Percentiles rank a stretch among this genome's conserved stretches.
Conservation (phyloP, 30 jellyfish, hydroid and myxozoan species). For the Pelagia noctiluca region DNA sequence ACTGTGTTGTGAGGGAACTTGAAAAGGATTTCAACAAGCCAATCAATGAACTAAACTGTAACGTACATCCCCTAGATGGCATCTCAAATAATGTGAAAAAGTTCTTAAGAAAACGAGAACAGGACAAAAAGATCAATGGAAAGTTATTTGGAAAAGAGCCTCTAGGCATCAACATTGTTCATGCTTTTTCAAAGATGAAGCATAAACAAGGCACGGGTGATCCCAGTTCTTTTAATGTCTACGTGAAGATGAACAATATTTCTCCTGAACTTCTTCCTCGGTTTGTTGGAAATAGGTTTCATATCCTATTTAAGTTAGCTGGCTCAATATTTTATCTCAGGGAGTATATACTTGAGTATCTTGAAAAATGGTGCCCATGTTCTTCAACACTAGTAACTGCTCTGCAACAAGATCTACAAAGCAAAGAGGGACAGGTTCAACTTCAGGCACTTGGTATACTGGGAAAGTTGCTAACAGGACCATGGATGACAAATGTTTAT, state of each 20-base stretch:
- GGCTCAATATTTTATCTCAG: not conserved
- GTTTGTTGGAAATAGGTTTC: conserved; percentile 5
- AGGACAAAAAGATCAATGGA: too few relatives aligned
- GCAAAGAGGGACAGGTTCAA: not conserved
- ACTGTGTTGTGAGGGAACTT: too few relatives aligned
- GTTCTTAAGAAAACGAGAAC: too few relatives aligned
- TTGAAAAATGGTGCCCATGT: not conserved
- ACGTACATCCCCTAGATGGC: conserved; percentile 18
- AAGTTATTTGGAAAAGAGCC: not conserved
- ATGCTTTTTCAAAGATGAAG: not conserved
- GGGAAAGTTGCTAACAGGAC: not conserved
- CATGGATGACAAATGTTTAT: not conserved
- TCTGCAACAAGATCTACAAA: not conserved
- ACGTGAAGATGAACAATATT: conserved; percentile 1
- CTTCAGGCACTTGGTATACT: not conserved
- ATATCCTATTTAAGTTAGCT: not conserved
- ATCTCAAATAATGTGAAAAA: not conserved
- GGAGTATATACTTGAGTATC: not conserved
- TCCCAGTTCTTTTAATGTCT: not conserved
- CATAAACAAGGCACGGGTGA: conserved; percentile 2
- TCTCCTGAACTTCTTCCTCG: not conserved
- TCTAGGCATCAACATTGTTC: not conserved
- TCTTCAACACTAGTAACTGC: too few relatives aligned
- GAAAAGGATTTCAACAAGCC: too few relatives aligned
- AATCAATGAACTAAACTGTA: conserved; percentile 13